Evolutionary conservation across 2,888 invertebrate species (phyloP).

Genomic region (Pterostichus niger): DNA sequence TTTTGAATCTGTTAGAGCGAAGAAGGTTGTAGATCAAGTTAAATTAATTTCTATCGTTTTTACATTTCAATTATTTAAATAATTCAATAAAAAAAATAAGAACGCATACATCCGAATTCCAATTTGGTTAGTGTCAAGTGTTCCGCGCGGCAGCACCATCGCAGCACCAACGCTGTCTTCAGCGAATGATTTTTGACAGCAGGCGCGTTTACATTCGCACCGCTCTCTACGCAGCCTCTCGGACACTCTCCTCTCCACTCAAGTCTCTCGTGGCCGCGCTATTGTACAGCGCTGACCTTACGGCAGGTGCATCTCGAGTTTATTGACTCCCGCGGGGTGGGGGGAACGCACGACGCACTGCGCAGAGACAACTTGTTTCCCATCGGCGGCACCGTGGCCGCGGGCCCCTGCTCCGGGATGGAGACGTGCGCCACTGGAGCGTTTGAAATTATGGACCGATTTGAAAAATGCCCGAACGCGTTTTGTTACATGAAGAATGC

Average conservation of each 20-base stretch:
- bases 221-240: not conserved
- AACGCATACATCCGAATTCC: slow-evolving; percentile 21
- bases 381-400: slow-evolving; percentile 40
- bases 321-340: slow-evolving; percentile 75
- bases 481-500: slow-evolving; percentile 76
- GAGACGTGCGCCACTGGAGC: slow-evolving; percentile 47
- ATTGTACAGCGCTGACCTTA: slow-evolving; percentile 74
- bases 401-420: slow-evolving; percentile 5
- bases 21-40: too few relatives aligned
- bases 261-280: slow-evolving; percentile 2
- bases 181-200: slow-evolving; percentile 35
- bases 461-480: slow-evolving; percentile 76
- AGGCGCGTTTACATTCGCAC: slow-evolving; percentile 36
- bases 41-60: too few relatives aligned
- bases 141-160: not conserved
- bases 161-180: not conserved
- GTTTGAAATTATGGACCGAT: slow-evolving; percentile 71
- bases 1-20: too few relatives aligned
- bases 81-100: not conserved
- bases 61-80: slow-evolving; percentile 5
- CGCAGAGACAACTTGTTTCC: slow-evolving; percentile 60
- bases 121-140: slow-evolving; percentile 9
- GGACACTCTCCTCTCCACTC: slow-evolving; percentile 13
- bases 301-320: slow-evolving; percentile 77
- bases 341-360: not conserved